A percentile compares a stretch with the other conserved stretches of the same genome.
phyloP scores from a whole-genome alignment of 2,888 invertebrate species.

The Globia sparganii region DNA sequence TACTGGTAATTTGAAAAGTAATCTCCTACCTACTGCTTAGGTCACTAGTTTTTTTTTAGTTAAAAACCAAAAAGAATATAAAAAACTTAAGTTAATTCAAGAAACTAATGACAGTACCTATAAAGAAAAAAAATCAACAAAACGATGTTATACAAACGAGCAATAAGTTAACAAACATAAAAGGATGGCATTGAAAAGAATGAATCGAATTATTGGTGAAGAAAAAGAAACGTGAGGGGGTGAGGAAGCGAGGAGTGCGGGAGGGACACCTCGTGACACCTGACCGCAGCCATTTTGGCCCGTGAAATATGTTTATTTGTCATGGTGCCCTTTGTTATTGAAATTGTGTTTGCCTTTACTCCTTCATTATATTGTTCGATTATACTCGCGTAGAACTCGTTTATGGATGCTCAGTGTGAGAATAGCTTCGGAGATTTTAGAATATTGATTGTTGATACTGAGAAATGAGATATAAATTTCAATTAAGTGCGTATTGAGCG shows the following conservation, averaged over 20 bases:
- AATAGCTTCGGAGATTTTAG: slow-evolving; percentile 88
- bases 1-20: not conserved
- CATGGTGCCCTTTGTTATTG: slow-evolving; percentile 90
- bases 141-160: slow-evolving; percentile 56
- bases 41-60: no score
- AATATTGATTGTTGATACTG: slow-evolving; percentile 90
- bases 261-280: slow-evolving; percentile 85
- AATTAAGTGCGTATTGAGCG: slow-evolving; percentile 88
- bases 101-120: slow-evolving; percentile 54
- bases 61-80: not conserved
- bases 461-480: slow-evolving; percentile 90
- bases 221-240: slow-evolving; percentile 78
- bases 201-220: slow-evolving; percentile 87
- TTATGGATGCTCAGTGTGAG: slow-evolving; percentile 86
- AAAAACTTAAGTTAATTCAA: slow-evolving; percentile 27
- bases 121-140: slow-evolving; percentile 56
- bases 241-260: slow-evolving; percentile 70
- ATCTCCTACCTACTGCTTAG: not conserved
- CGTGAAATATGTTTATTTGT: slow-evolving; percentile 91
- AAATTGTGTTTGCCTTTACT: slow-evolving; percentile 90
- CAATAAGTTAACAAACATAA: slow-evolving; percentile 76
- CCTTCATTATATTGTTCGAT: slow-evolving; percentile 90
- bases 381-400: slow-evolving; percentile 88
- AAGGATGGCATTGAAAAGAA: slow-evolving; percentile 84
- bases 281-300: slow-evolving; percentile 90